Evolutionary conservation across 2,797 vertebrate species (phyloP), one percentile per base, ranked within the genome.

Genomic region (Argya squamiceps): DNA sequence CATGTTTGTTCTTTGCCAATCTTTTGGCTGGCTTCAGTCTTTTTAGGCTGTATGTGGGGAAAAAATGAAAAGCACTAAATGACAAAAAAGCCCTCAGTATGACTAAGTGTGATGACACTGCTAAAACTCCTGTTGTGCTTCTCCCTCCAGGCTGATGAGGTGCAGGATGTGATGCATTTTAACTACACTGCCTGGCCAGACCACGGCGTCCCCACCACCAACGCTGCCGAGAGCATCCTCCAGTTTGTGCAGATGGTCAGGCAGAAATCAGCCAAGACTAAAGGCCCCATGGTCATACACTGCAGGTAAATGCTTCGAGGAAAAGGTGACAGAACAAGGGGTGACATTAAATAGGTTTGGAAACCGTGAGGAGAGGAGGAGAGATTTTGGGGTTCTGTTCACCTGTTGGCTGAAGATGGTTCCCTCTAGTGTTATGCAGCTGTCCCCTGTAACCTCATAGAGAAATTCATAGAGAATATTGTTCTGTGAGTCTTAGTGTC

Each of bases 151-250:
- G 99, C 99, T 6, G 99, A 99, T 2, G 99, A 99, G 95, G 97
- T 96, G 47, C 99, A 98, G 92, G 99, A 99, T 0, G 98, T 99
- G 83, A 98, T 99, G 94, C 99, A 99, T 96, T 98, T 99, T 82
- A 99, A 99, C 98, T 99, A 99, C 98, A 99, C 98, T 0, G 99
- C 99, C 1, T 99, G 99, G 99, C 99, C 99, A 0, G 99, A 99
- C 75, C 99, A 99, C 4, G 99, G 99, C 0, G 99, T 99, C 12
- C 99, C 99, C 89, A 99, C 99, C 0, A 98, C 99, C 80, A 99
- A 99, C 1, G 99, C 99, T 67, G 99, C 99, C 0, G 99, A 99
- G 74, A 99, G 99, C 96, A 98, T 99, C 97, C 98, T 99, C 88
- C 99, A 99, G 96, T 99, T 99, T 7, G 99, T 99, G 12, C 98